Conservation (phyloP, 2,113 vertebrate species). For the Sylvia atricapilla region DNA sequence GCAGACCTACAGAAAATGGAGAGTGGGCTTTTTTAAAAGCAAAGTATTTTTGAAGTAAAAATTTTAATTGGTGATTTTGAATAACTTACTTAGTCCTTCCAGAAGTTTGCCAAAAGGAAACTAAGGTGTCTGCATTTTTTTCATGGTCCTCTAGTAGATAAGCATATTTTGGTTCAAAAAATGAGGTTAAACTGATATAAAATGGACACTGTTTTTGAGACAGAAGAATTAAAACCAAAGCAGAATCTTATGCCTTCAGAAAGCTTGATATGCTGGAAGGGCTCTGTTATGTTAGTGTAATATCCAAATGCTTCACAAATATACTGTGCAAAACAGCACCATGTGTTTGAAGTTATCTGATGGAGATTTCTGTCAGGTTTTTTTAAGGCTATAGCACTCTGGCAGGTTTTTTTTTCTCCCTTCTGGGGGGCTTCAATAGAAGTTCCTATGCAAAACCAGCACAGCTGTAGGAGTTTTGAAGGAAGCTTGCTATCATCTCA, state of each 20-base stretch:
- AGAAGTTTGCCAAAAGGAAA: background rate
- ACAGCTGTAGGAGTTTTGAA: constrained; percentile 18
- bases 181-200: background rate
- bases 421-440: background rate
- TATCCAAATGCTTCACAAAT: background rate
- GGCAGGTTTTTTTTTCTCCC: background rate
- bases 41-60: background rate
- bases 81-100: background rate
- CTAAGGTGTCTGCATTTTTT: background rate
- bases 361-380: background rate
- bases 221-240: background rate
- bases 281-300: background rate
- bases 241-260: background rate
- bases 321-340: background rate
- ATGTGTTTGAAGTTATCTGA: background rate
- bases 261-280: background rate
- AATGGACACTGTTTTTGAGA: background rate
- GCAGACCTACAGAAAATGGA: background rate
- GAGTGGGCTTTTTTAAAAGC: background rate
- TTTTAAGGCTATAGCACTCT: background rate
- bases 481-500: background rate
- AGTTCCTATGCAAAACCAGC: background rate
- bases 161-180: background rate
- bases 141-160: background rate
- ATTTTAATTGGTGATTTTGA: background rate